Evolutionary conservation across 2,113 vertebrate species (phyloP).

Genomic region (Arizona elegans): DNA sequence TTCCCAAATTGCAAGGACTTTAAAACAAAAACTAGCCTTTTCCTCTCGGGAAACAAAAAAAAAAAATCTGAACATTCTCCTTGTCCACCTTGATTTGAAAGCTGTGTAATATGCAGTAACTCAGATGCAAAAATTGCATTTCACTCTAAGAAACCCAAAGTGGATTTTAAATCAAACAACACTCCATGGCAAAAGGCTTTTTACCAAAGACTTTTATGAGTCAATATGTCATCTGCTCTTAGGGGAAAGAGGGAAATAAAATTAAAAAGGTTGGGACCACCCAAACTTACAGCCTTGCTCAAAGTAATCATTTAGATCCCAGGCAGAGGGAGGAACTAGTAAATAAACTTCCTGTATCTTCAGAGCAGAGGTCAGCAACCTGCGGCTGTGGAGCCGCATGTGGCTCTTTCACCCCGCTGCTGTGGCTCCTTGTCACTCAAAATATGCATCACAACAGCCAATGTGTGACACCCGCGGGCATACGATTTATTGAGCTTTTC

Average conservation of each 20-base stretch:
- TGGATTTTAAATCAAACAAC: not conserved
- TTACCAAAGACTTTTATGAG: not conserved
- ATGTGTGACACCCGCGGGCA: too few relatives aligned
- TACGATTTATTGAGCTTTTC: too few relatives aligned
- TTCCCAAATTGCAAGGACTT: not conserved
- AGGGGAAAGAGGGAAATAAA: not conserved
- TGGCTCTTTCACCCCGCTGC: too few relatives aligned
- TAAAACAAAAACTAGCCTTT: not conserved
- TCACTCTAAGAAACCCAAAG: not conserved
- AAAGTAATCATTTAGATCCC: not conserved
- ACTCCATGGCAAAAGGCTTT: not conserved
- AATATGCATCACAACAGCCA: too few relatives aligned
- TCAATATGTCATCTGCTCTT: not conserved
- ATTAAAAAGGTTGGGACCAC: not conserved
- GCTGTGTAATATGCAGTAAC: not conserved
- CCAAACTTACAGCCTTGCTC: not conserved
- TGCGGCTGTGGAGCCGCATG: too few relatives aligned
- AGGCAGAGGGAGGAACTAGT: not conserved
- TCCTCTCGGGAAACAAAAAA: too few relatives aligned
- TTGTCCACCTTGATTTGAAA: not conserved
- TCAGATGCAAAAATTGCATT: not conserved
- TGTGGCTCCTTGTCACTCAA: too few relatives aligned
- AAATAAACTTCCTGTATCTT: not conserved
- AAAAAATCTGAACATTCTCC: not conserved
- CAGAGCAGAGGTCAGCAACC: not conserved